phyloP scores from a whole-genome alignment of 2,797 vertebrate species.

The Parambassis ranga region DNA sequence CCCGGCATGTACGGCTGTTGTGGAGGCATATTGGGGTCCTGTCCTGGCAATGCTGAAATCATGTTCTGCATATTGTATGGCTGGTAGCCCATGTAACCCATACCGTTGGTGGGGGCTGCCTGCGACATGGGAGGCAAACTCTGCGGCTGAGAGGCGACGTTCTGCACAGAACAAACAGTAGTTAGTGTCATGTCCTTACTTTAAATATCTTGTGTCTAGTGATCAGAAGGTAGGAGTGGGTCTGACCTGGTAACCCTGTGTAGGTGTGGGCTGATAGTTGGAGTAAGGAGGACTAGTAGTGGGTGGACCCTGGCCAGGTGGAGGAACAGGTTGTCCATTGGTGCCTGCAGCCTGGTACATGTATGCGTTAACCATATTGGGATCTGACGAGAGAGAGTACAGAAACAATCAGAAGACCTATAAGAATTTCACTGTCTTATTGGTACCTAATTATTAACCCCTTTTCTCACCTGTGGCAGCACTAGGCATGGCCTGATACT shows the following conservation, averaged over 20 bases:
- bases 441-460: too few relatives aligned
- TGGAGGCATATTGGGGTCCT: slow-evolving; percentile 88
- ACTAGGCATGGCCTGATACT: slow-evolving; percentile 87
- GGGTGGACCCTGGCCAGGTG: slow-evolving; percentile 86
- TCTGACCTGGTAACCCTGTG: slow-evolving; percentile 92
- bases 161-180: slow-evolving; percentile 69
- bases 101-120: slow-evolving; percentile 83
- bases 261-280: slow-evolving; percentile 92
- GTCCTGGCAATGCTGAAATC: slow-evolving; percentile 88
- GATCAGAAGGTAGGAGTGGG: neutral
- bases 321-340: slow-evolving; percentile 80
- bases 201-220: neutral
- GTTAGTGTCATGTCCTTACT: neutral
- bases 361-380: slow-evolving; percentile 92
- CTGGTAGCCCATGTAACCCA: slow-evolving; percentile 94
- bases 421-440: too few relatives aligned
- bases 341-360: slow-evolving; percentile 88
- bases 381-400: slow-evolving; percentile 83
- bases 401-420: neutral
- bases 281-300: slow-evolving; percentile 89
- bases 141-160: slow-evolving; percentile 86
- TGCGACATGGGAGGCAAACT: slow-evolving; percentile 89
- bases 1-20: slow-evolving; percentile 89
- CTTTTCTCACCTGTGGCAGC: slow-evolving; percentile 81
- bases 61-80: slow-evolving; percentile 95